Percentiles rank a stretch among this genome's conserved stretches.
Conservation (phyloP, 2,888 invertebrate species). For the Thera obeliscata region DNA sequence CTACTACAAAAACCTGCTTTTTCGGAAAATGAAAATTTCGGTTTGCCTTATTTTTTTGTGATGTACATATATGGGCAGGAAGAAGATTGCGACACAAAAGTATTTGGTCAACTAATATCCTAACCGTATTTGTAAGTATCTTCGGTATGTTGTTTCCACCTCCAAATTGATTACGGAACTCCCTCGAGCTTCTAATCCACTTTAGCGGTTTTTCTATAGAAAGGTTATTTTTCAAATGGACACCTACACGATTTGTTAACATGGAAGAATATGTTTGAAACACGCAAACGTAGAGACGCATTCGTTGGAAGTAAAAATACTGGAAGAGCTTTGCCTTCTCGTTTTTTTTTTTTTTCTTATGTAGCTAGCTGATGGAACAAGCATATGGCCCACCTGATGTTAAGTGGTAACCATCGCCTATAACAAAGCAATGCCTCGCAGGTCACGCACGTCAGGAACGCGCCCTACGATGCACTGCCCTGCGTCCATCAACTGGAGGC, state of each 20-base stretch:
- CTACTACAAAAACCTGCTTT: too few relatives aligned
- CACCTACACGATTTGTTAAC: slow-evolving; percentile 48
- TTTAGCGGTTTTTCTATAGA: slow-evolving; percentile 26
- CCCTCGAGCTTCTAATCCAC: slow-evolving; percentile 39
- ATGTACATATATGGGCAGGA: too few relatives aligned
- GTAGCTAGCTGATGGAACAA: too few relatives aligned
- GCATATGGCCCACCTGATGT: too few relatives aligned
- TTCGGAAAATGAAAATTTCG: too few relatives aligned
- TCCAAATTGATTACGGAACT: slow-evolving; percentile 39
- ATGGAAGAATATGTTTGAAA: slow-evolving; percentile 42
- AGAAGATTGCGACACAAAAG: neutral
- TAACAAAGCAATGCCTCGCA: too few relatives aligned
- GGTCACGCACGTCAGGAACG: too few relatives aligned
- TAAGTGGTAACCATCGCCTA: too few relatives aligned
- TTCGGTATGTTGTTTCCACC: slow-evolving; percentile 28
- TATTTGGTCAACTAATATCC: slow-evolving; percentile 9
- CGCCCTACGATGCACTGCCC: too few relatives aligned
- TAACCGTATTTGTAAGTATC: slow-evolving; percentile 25
- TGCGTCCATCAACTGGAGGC: too few relatives aligned
- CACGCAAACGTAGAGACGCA: slow-evolving; percentile 43
- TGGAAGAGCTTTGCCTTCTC: slow-evolving; percentile 24
- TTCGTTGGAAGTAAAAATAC: slow-evolving; percentile 6
- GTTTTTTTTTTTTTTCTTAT: too few relatives aligned
- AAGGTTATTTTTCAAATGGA: slow-evolving; percentile 46
- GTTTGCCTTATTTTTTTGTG: too few relatives aligned